Conservation (phyloP, 2,888 invertebrate species). For the Blera fallax region DNA sequence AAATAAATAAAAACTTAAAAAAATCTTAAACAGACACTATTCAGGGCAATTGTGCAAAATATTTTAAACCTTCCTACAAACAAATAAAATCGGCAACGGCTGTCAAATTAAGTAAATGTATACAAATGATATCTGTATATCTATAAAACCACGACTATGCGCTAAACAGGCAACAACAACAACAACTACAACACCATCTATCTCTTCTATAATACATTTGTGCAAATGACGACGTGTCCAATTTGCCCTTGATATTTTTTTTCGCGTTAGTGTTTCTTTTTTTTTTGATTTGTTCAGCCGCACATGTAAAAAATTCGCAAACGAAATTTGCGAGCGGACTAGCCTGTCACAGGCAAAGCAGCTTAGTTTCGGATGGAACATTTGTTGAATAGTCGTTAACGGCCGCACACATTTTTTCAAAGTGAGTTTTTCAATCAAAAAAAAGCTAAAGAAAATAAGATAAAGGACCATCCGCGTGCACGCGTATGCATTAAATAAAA, state of each 20-base stretch:
- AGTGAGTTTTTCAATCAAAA: neutral
- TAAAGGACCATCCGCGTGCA: constrained; percentile 32
- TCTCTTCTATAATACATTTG: constrained; percentile 69
- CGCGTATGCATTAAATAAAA: constrained; percentile 38
- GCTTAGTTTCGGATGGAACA: constrained; percentile 47
- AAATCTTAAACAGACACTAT: constrained; percentile 15
- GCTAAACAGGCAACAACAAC: constrained; percentile 51
- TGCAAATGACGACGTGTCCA: constrained; percentile 75
- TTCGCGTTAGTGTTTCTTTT: constrained; percentile 64
- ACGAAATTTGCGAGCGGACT: constrained; percentile 47
- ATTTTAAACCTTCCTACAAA: constrained; percentile 21
- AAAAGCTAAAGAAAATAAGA: neutral
- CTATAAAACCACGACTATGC: constrained; percentile 47
- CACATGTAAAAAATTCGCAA: constrained; percentile 71
- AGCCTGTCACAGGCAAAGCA: constrained; percentile 36
- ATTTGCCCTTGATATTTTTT: constrained; percentile 75
- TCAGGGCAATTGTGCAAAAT: constrained; percentile 72
- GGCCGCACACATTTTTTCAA: constrained; percentile 12
- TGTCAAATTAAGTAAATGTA: constrained; percentile 69
- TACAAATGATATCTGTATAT: constrained; percentile 56
- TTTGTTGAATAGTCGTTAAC: constrained; percentile 48
- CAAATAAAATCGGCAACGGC: constrained; percentile 51
- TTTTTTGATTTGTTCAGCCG: constrained; percentile 68
- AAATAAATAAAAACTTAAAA: constrained; percentile 4
- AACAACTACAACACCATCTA: constrained; percentile 47